These are phyloP conservation scores for Muricea muricata DNA, from an alignment of 92 coral and sea anemone species.

Conservation along the genomic window DNA sequence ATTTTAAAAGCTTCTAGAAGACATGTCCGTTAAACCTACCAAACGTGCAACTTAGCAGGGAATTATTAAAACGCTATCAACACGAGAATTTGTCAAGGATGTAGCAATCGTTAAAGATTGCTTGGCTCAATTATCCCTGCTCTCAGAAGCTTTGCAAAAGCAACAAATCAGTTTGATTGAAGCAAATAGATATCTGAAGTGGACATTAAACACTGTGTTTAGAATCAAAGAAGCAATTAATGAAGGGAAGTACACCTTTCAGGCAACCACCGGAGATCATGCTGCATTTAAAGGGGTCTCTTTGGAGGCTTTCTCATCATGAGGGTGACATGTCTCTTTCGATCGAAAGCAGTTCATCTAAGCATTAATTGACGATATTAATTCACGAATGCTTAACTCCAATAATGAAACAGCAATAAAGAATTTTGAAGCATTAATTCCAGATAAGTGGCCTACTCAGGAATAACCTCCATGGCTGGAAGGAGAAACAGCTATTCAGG, in stretches of 20 bases:
- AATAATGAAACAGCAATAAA: neutral
- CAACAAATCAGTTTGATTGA: neutral
- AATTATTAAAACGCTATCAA: slow-evolving; percentile 1
- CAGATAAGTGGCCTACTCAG: neutral
- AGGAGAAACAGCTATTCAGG: neutral
- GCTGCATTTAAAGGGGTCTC: neutral
- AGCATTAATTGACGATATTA: neutral
- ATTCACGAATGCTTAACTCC: neutral
- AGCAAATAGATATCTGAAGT: slow-evolving; percentile 6
- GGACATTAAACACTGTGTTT: neutral
- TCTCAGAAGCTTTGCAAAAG: neutral
- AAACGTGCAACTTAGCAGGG: slow-evolving; percentile 7
- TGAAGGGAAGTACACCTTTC: neutral
- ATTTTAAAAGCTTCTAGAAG: neutral
- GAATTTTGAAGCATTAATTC: neutral
- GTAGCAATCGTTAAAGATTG: neutral
- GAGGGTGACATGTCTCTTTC: neutral
- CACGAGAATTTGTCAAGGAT: neutral
- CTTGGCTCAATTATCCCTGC: neutral
- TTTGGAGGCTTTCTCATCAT: neutral
- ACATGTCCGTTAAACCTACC: neutral
- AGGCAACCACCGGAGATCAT: neutral
- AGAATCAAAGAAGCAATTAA: slow-evolving; percentile 1
- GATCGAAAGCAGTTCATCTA: neutral
- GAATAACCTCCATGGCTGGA: neutral